Evolutionary conservation across 2,888 invertebrate species (phyloP).

Genomic region (Morpho deidamia): DNA sequence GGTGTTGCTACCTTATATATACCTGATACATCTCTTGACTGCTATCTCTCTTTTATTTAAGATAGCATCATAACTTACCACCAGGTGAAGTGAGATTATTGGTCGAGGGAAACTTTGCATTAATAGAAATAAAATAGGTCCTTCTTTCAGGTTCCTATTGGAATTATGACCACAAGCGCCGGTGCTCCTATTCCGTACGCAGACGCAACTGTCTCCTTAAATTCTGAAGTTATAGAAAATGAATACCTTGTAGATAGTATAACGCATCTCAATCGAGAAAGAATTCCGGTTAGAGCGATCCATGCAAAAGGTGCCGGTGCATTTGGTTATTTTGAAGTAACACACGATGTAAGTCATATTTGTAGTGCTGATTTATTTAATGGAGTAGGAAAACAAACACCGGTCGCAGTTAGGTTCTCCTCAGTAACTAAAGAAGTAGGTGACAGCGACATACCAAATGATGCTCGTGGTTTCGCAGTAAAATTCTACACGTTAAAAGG

Average conservation of each 20-base stretch:
- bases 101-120: conserved; percentile 75
- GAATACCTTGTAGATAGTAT: conserved; percentile 85
- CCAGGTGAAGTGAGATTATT: no score
- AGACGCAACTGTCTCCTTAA: conserved; percentile 85
- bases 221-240: conserved; percentile 88
- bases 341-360: conserved; percentile 87
- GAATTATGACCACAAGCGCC: conserved; percentile 83
- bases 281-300: conserved; percentile 94
- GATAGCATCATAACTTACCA: no score
- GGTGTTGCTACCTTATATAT: no score
- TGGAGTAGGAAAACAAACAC: conserved; percentile 85
- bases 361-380: conserved; percentile 86
- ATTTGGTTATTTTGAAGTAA: conserved; percentile 90
- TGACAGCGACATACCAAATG: conserved; percentile 90
- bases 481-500: conserved; percentile 95
- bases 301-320: conserved; percentile 96
- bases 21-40: no score
- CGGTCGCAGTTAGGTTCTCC: conserved; percentile 86
- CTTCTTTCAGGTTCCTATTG: conserved; percentile 62
- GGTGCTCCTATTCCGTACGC: conserved; percentile 88
- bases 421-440: conserved; percentile 90
- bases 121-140: conserved; percentile 83
- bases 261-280: conserved; percentile 89
- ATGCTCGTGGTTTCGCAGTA: conserved; percentile 92
- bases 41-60: no score